Evolutionary conservation across 2,797 vertebrate species (phyloP).

Genomic region (Oophaga sylvatica): DNA sequence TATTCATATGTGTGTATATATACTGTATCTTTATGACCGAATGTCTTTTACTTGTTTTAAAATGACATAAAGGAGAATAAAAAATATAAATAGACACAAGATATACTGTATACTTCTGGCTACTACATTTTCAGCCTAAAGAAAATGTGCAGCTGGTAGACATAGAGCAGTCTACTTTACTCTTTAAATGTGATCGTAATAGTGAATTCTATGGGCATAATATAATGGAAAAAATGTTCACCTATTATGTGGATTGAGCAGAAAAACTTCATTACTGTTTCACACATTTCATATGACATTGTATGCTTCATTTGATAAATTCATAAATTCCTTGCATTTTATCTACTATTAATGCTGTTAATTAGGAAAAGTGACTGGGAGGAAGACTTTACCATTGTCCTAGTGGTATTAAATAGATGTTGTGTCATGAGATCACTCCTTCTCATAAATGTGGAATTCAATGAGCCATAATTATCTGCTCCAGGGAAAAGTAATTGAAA

Average conservation of each 20-base stretch:
- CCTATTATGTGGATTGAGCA: neutral
- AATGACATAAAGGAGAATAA: too few relatives aligned
- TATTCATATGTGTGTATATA: too few relatives aligned
- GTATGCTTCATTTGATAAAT: neutral
- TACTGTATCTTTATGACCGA: too few relatives aligned
- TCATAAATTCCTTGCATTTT: neutral
- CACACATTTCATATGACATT: neutral
- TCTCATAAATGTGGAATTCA: slow-evolving; percentile 40
- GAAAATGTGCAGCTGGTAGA: neutral
- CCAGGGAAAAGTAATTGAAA: slow-evolving; percentile 51
- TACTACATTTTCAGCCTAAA: too few relatives aligned
- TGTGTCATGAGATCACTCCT: slow-evolving; percentile 21
- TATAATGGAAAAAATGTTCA: neutral
- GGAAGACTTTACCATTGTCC: slow-evolving; percentile 6
- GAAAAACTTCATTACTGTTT: neutral
- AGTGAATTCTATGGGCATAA: neutral
- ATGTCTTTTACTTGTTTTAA: too few relatives aligned
- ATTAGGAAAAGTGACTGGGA: neutral
- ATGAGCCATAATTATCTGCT: slow-evolving; percentile 58
- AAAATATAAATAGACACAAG: too few relatives aligned
- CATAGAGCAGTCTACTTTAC: neutral
- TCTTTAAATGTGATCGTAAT: neutral
- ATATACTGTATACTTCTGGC: too few relatives aligned
- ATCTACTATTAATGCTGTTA: neutral
- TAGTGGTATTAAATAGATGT: slow-evolving; percentile 44